A percentile compares a stretch with the other conserved stretches of the same genome.
phyloP scores from a whole-genome alignment of 2,113 vertebrate species.

The Leptobrachium ailaonicum region DNA sequence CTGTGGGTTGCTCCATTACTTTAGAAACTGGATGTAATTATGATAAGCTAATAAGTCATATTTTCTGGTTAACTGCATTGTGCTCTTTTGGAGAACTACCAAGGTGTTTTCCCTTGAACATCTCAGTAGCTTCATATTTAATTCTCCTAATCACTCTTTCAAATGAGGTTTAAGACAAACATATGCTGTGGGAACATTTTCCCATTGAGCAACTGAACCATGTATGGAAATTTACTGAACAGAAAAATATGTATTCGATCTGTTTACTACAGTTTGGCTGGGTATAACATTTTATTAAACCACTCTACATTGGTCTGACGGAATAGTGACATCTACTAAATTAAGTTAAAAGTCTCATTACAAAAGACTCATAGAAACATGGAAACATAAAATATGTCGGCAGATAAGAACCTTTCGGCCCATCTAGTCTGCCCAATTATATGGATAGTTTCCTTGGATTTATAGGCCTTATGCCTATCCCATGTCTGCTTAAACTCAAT shows the following conservation, averaged over 20 bases:
- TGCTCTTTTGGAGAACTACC: constrained; percentile 55
- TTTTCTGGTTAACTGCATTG: constrained; percentile 65
- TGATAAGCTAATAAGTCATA: constrained; percentile 63
- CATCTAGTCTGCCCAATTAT: too few relatives aligned
- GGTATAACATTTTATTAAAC: constrained; percentile 13
- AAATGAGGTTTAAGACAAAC: constrained; percentile 51
- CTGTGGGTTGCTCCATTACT: constrained; percentile 63
- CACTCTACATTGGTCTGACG: constrained; percentile 6
- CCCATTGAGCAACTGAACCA: constrained; percentile 2
- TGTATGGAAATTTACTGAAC: not conserved
- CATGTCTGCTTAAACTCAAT: too few relatives aligned
- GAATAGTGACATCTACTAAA: constrained; percentile 10
- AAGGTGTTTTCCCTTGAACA: constrained; percentile 45
- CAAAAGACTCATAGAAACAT: too few relatives aligned
- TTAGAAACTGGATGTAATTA: constrained; percentile 65
- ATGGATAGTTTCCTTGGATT: too few relatives aligned
- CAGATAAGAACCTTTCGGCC: too few relatives aligned
- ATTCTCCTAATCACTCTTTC: constrained; percentile 18
- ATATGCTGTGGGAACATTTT: constrained; percentile 28
- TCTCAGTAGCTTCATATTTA: constrained; percentile 37
- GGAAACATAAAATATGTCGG: too few relatives aligned
- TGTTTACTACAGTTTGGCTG: constrained; percentile 5
- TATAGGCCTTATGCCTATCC: too few relatives aligned
- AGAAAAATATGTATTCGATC: constrained; percentile 15
- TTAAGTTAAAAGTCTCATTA: constrained; percentile 6